A percentile compares a stretch with the other conserved stretches of the same genome.
Conservation (phyloP, 1,140 invertebrate genomes). For the Cydia splendana region DNA sequence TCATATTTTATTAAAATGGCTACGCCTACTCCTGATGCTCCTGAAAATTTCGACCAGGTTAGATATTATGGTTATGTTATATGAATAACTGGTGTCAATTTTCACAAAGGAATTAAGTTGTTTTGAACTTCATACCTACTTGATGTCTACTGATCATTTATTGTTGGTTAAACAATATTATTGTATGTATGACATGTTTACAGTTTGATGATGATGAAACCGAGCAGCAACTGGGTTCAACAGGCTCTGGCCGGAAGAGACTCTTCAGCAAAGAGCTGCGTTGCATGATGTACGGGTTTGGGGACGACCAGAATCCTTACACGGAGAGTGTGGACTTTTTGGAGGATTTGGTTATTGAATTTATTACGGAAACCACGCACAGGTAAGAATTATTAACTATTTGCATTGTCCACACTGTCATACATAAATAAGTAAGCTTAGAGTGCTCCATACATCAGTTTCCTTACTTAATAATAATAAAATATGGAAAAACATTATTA, state of each 20-base stretch:
- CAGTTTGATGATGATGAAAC: slow-evolving; percentile 72
- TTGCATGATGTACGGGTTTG: slow-evolving; percentile 99
- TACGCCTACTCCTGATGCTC: slow-evolving; percentile 55
- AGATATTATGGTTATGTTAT: background rate
- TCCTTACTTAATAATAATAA: too few species aligned
- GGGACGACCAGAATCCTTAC: slow-evolving; percentile 99
- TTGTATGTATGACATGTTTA: slow-evolving; percentile 31
- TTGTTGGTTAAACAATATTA: background rate
- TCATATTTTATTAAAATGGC: slow-evolving; percentile 42
- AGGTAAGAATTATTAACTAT: too few species aligned
- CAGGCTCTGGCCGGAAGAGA: slow-evolving; percentile 88
- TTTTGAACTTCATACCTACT: background rate
- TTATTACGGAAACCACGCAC: slow-evolving; percentile 96
- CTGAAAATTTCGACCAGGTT: slow-evolving; percentile 72
- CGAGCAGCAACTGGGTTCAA: slow-evolving; percentile 72
- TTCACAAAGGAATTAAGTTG: too few species aligned
- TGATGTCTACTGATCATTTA: too few species aligned
- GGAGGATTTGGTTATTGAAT: slow-evolving; percentile 99
- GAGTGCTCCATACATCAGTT: too few species aligned
- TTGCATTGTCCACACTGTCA: too few species aligned
- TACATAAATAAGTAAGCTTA: too few species aligned
- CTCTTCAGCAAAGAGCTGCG: slow-evolving; percentile 95
- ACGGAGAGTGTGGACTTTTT: slow-evolving; percentile 99
- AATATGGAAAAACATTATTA: too few species aligned
- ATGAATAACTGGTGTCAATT: background rate